These are phyloP conservation scores for Chloroceryle aenea DNA, from an alignment of 2,113 vertebrate genomes.

Conservation along the genomic window DNA sequence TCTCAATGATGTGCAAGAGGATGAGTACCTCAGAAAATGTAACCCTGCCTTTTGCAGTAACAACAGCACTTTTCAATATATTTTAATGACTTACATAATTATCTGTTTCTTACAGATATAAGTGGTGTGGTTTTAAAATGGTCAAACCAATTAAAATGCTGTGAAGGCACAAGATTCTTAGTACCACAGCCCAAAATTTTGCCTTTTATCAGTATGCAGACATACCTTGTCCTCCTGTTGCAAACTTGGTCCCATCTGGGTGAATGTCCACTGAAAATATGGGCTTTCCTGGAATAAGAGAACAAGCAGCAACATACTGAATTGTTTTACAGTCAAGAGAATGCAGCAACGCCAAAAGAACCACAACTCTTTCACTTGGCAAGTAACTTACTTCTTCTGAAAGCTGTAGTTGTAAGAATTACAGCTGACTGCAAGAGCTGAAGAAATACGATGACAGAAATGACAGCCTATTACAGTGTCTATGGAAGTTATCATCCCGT, in stretches of 20 bases:
- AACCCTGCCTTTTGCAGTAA: neutral
- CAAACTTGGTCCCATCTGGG: constrained; percentile 98
- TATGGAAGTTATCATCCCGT: neutral
- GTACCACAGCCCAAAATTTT: neutral
- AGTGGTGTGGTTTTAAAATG: neutral
- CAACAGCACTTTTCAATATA: neutral
- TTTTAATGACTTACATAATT: neutral
- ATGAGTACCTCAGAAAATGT: neutral
- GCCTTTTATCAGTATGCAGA: neutral
- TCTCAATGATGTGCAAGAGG: neutral
- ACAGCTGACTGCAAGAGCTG: neutral
- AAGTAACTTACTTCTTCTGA: neutral
- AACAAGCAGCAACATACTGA: constrained; percentile 1
- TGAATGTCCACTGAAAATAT: constrained; percentile 99
- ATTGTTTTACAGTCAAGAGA: neutral
- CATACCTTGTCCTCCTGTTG: constrained; percentile 96
- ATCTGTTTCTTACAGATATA: neutral
- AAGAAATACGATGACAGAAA: neutral
- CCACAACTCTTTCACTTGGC: neutral
- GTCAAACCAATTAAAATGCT: neutral
- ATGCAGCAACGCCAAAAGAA: neutral
- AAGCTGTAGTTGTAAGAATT: neutral
- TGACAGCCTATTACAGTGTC: neutral
- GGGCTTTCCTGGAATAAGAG: constrained; percentile 87
- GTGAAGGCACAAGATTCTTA: neutral